Evolutionary conservation across 2,888 invertebrate species (phyloP), one percentile per base, ranked within the genome.

Genomic region (Xanthia icteritia): DNA sequence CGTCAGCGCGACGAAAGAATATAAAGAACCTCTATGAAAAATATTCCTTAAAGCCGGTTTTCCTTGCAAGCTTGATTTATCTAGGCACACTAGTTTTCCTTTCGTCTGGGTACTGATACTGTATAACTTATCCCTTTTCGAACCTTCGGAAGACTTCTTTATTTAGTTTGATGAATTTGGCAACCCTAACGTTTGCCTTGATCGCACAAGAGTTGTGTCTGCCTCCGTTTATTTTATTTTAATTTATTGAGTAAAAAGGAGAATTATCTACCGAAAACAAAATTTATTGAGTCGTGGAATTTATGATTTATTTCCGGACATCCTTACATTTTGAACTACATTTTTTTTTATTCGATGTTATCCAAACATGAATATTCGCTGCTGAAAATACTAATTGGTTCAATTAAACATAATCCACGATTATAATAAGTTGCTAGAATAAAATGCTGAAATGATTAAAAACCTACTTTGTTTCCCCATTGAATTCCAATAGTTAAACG

Each of bases 111-210:
- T 39, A 51, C n/a, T 48, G 45, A 78, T 69, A 61, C 6, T 69
- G 48, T 39, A 36, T 66, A 72, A 70, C 36, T 67, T 67, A 67
- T 71, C 36, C 45, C 67, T 61, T 79, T 61, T 31, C 4, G 31
- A 76, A 73, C 2, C 72, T 68, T 72, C 9, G 0, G 15, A 51
- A 74, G 63, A 68, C 15, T 31, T 72, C 11, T 70, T 65, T 70
- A 61, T 76, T 71, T 73, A 23, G 20, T 80, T 72, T 76, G 71
- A 74, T 72, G 36, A 58, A 74, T 84, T 65, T 69, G 83, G 63
- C 74, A 81, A 54, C 81, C 74, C 81, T 81, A 60, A 39, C 36
- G 8, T 61, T 56, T 48, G 63, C 61, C 72, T 63, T 66, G 69
- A 67, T 81, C 74, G 54, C 23, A 11, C 31, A 31, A 70, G 77